Evolutionary conservation across 2,888 invertebrate species (phyloP).

Genomic region (Orthosia gothica): DNA sequence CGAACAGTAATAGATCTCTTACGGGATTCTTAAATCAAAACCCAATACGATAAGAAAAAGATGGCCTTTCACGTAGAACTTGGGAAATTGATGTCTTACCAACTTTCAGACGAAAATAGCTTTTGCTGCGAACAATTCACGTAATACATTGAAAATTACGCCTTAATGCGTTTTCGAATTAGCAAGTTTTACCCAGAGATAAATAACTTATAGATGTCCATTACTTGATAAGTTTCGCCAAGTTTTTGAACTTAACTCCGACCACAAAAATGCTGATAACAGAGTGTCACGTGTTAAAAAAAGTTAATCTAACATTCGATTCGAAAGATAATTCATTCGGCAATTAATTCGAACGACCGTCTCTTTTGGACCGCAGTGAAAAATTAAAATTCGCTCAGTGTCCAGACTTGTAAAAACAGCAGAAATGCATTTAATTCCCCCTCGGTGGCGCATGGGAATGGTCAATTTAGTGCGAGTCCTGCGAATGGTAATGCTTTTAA

Average conservation of each 20-base stretch:
- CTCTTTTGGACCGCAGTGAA: conserved; percentile 46
- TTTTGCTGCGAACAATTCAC: background rate
- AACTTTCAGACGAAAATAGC: conserved; percentile 34
- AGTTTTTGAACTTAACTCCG: conserved; percentile 43
- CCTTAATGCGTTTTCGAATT: conserved; percentile 57
- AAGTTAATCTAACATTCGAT: conserved; percentile 67
- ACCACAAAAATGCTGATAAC: conserved; percentile 52
- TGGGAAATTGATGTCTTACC: background rate
- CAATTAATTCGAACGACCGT: conserved; percentile 74
- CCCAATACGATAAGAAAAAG: background rate
- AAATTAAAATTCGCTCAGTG: conserved; percentile 60
- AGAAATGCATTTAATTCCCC: conserved; percentile 61
- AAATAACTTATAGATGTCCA: conserved; percentile 61
- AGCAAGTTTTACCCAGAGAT: conserved; percentile 46
- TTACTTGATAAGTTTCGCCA: conserved; percentile 55
- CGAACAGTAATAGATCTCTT: conserved; percentile 23
- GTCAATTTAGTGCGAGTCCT: too few relatives aligned
- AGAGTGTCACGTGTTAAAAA: conserved; percentile 58
- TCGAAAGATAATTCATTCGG: conserved; percentile 69
- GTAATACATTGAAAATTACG: too few relatives aligned
- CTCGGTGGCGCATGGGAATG: conserved; percentile 10
- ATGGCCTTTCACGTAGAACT: too few relatives aligned
- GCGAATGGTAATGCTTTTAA: conserved; percentile 26
- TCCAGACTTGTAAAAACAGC: conserved; percentile 70
- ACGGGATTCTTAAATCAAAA: conserved; percentile 32